These are phyloP conservation scores for Candidula unifasciata DNA, from an alignment of 2,888 invertebrate species.

Conservation along the genomic window DNA sequence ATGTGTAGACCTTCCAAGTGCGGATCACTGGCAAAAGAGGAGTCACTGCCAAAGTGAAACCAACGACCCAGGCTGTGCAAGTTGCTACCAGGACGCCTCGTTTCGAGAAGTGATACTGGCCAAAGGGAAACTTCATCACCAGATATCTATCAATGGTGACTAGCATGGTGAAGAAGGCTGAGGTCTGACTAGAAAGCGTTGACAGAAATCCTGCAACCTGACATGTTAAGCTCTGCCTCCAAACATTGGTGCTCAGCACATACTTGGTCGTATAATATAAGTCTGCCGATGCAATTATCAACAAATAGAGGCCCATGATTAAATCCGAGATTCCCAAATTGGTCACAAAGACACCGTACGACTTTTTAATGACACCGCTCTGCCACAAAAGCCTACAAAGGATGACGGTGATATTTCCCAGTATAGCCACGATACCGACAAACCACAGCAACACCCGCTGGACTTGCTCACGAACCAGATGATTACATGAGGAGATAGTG, in stretches of 20 bases:
- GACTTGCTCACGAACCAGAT: constrained; percentile 66
- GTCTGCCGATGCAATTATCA: constrained; percentile 72
- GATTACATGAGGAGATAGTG: constrained; percentile 72
- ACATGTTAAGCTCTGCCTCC: constrained; percentile 75
- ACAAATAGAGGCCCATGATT: constrained; percentile 71
- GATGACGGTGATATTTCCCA: constrained; percentile 41
- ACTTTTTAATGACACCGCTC: constrained; percentile 20
- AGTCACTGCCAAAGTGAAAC: not conserved
- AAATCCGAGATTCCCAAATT: constrained; percentile 70
- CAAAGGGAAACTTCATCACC: constrained; percentile 82
- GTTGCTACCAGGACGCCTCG: constrained; percentile 58
- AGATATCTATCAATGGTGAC: constrained; percentile 83
- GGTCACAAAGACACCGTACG: constrained; percentile 64
- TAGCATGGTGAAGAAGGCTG: constrained; percentile 79
- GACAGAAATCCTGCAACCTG: constrained; percentile 77
- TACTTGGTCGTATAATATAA: constrained; percentile 66
- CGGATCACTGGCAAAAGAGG: not conserved
- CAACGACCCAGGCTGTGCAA: constrained; percentile 55
- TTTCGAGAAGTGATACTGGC: not conserved
- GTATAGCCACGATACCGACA: constrained; percentile 19
- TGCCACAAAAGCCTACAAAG: constrained; percentile 55
- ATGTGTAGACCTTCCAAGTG: not conserved
- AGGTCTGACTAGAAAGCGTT: constrained; percentile 74
- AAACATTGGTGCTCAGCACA: constrained; percentile 65
- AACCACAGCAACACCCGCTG: constrained; percentile 67